Evolutionary conservation across 1,140 invertebrate genomes (phyloP).

Genomic region (Meteorus sp.): DNA sequence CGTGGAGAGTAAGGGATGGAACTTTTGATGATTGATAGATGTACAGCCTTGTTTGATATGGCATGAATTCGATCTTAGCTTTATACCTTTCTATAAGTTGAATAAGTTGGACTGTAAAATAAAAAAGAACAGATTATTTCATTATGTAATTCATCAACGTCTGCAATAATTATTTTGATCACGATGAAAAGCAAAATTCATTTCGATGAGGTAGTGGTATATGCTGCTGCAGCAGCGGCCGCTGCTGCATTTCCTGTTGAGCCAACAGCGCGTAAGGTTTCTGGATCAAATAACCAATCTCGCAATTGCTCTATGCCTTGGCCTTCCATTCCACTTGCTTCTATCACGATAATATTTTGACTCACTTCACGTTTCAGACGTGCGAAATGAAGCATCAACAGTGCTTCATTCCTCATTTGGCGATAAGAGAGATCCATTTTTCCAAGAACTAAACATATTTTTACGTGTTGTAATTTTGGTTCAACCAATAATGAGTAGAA

Average conservation of each 20-base stretch:
- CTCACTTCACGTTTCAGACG: slow-evolving; percentile 67
- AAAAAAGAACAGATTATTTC: slow-evolving; percentile 29
- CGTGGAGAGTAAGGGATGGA: no score
- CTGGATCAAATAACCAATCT: slow-evolving; percentile 62
- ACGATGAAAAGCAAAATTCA: no score
- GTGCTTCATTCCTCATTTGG: slow-evolving; percentile 79
- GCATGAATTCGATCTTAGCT: slow-evolving; percentile 12
- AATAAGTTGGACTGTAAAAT: slow-evolving; percentile 42
- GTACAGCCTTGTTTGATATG: not conserved
- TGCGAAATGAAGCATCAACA: slow-evolving; percentile 75
- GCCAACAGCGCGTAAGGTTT: slow-evolving; percentile 33
- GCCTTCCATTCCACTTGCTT: slow-evolving; percentile 72
- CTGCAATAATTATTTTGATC: not conserved
- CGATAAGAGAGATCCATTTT: slow-evolving; percentile 83
- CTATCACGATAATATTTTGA: slow-evolving; percentile 69
- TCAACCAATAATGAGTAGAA: slow-evolving; percentile 74
- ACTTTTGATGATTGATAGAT: not conserved
- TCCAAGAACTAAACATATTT: slow-evolving; percentile 73
- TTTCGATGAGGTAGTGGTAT: slow-evolving; percentile 12
- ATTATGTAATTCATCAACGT: slow-evolving; percentile 17
- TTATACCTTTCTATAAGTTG: slow-evolving; percentile 34
- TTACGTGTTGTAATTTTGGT: slow-evolving; percentile 65
- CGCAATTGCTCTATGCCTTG: slow-evolving; percentile 69
- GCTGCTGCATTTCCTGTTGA: slow-evolving; percentile 19
- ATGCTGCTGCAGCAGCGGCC: not conserved